Conservation (phyloP, 2,888 invertebrate species). For the Limenitis camilla region DNA sequence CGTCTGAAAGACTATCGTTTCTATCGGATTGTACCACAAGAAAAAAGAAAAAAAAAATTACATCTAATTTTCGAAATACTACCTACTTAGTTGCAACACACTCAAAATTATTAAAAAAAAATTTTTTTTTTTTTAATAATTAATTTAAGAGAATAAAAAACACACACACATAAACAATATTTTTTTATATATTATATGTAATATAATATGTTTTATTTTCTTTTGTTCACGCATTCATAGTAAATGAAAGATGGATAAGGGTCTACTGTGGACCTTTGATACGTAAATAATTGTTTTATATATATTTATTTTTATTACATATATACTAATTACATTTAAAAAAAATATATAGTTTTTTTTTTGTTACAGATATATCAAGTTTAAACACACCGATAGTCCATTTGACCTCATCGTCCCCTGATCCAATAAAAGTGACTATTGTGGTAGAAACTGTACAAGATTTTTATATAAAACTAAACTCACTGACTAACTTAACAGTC, state of each 20-base stretch:
- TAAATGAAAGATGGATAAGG: slow-evolving; percentile 52
- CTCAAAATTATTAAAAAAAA: too few relatives aligned
- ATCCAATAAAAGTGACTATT: slow-evolving; percentile 75
- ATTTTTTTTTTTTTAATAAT: too few relatives aligned
- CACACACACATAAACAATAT: not conserved
- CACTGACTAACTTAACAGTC: slow-evolving; percentile 53
- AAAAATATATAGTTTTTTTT: too few relatives aligned
- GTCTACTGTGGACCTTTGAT: slow-evolving; percentile 63
- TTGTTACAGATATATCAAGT: slow-evolving; percentile 49
- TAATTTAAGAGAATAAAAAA: too few relatives aligned
- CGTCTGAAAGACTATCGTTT: too few relatives aligned
- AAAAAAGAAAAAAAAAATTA: too few relatives aligned
- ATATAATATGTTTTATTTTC: slow-evolving; percentile 6
- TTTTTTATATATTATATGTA: slow-evolving; percentile 1
- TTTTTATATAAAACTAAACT: slow-evolving; percentile 71
- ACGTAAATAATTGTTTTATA: slow-evolving; percentile 50
- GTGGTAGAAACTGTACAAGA: slow-evolving; percentile 72
- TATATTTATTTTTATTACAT: slow-evolving; percentile 25
- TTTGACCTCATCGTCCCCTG: slow-evolving; percentile 78
- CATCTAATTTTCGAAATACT: too few relatives aligned
- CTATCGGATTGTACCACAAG: too few relatives aligned
- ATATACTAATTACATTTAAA: not conserved
- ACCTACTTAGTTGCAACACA: too few relatives aligned
- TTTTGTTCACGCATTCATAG: slow-evolving; percentile 58
- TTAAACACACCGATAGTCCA: slow-evolving; percentile 77